Conservation (phyloP, 64 coral and sea anemone genomes). For the Trachythela sp. region DNA sequence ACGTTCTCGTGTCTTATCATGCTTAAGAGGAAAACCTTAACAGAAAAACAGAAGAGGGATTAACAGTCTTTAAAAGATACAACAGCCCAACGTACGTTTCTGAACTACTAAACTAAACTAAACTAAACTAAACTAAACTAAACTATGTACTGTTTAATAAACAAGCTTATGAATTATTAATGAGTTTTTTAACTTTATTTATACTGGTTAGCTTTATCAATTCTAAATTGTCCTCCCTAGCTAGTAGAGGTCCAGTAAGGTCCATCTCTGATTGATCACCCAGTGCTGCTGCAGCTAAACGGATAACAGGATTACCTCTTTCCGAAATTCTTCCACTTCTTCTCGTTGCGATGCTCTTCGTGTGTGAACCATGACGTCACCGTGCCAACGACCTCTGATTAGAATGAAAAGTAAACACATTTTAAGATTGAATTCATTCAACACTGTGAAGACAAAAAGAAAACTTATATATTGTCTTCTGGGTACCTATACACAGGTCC, state of each 20-base stretch:
- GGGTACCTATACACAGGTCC: slow-evolving; percentile 80
- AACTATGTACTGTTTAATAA: too few species aligned
- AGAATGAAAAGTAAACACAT: neutral
- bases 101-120: too few species aligned
- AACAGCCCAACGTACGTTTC: too few species aligned
- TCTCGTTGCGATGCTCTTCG: slow-evolving; percentile 53
- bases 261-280: too few species aligned
- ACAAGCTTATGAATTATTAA: too few species aligned
- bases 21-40: slow-evolving; percentile 65
- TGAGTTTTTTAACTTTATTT: too few species aligned
- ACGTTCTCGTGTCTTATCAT: slow-evolving; percentile 99
- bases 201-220: too few species aligned
- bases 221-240: too few species aligned
- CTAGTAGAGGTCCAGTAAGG: too few species aligned
- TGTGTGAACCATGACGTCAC: slow-evolving; percentile 98
- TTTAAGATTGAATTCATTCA: neutral
- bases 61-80: neutral
- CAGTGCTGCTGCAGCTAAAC: neutral
- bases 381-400: slow-evolving; percentile 96
- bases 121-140: too few species aligned
- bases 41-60: neutral
- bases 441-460: neutral
- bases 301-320: slow-evolving; percentile 45
- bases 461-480: neutral
- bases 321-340: slow-evolving; percentile 85